Evolutionary conservation across 2,888 invertebrate species (phyloP).

Genomic region (Lithophane leautieri): DNA sequence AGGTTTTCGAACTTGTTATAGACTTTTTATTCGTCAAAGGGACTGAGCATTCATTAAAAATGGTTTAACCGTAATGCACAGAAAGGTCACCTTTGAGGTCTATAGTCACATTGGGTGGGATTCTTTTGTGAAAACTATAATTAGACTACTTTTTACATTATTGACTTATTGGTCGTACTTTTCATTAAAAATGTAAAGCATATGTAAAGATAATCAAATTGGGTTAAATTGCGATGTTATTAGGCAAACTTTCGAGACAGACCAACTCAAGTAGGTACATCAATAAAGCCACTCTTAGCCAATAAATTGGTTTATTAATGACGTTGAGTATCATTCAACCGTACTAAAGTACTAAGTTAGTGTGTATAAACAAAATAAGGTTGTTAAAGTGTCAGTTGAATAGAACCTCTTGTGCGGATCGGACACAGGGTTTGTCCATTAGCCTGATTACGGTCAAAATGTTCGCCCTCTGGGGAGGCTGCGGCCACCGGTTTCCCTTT

Average conservation of each 20-base stretch:
- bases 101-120: not conserved
- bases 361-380: constrained; percentile 82
- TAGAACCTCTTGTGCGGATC: constrained; percentile 80
- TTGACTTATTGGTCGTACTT: not conserved
- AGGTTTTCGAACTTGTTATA: constrained; percentile 5
- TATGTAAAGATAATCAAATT: not conserved
- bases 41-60: constrained; percentile 25
- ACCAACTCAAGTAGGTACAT: constrained; percentile 23
- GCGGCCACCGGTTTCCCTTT: constrained; percentile 78
- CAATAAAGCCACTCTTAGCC: constrained; percentile 30
- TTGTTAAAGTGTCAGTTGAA: constrained; percentile 82
- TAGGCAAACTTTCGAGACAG: not conserved
- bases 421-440: constrained; percentile 87
- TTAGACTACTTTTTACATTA: not conserved
- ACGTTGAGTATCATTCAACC: constrained; percentile 65
- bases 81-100: constrained; percentile 13
- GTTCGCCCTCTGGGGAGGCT: constrained; percentile 79
- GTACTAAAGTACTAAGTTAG: constrained; percentile 77
- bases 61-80: constrained; percentile 5
- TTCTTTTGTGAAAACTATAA: constrained; percentile 15
- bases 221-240: not conserved
- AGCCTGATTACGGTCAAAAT: constrained; percentile 89
- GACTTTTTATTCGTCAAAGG: constrained; percentile 27
- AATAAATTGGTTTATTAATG: constrained; percentile 63
- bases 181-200: not conserved